A percentile compares a stretch with the other conserved stretches of the same genome.
These are phyloP conservation scores for Amphiprion ocellaris DNA, from an alignment of 2,113 vertebrate genomes.

Conservation along the genomic window DNA sequence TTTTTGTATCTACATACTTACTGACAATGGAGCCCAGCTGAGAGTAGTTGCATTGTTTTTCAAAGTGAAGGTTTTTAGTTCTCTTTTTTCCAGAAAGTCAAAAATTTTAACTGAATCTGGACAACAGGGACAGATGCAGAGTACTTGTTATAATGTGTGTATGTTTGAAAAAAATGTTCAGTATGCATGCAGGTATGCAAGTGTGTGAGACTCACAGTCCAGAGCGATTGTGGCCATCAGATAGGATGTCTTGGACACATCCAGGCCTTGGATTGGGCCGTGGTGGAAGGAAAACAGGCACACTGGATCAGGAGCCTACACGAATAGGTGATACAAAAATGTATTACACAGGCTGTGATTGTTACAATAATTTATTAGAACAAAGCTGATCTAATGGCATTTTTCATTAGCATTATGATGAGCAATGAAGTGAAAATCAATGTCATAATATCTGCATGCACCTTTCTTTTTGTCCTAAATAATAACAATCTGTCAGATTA, in stretches of 20 bases:
- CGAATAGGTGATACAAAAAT: slow-evolving; percentile 29
- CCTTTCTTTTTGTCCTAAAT: too few relatives aligned
- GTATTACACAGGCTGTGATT: not conserved
- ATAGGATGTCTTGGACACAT: slow-evolving; percentile 88
- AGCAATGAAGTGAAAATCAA: too few relatives aligned
- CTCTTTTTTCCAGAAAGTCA: slow-evolving; percentile 89
- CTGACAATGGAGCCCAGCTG: slow-evolving; percentile 88
- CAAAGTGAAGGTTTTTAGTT: slow-evolving; percentile 85
- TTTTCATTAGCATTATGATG: too few relatives aligned
- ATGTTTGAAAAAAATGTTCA: not conserved
- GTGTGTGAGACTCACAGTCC: slow-evolving; percentile 85
- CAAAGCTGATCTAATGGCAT: too few relatives aligned
- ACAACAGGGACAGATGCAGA: not conserved
- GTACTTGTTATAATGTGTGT: not conserved
- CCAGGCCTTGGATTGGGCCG: slow-evolving; percentile 87
- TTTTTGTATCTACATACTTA: slow-evolving; percentile 68
- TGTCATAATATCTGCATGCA: too few relatives aligned
- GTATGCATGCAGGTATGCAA: not conserved
- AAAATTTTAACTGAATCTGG: slow-evolving; percentile 90
- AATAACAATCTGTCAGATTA: too few relatives aligned
- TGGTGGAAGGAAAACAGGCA: slow-evolving; percentile 91
- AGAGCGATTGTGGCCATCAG: slow-evolving; percentile 91
- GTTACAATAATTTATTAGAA: too few relatives aligned
- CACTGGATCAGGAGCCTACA: slow-evolving; percentile 90
- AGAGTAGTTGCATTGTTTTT: slow-evolving; percentile 92